phyloP scores from a whole-genome alignment of 2,113 vertebrate genomes.

The Puntigrus tetrazona region DNA sequence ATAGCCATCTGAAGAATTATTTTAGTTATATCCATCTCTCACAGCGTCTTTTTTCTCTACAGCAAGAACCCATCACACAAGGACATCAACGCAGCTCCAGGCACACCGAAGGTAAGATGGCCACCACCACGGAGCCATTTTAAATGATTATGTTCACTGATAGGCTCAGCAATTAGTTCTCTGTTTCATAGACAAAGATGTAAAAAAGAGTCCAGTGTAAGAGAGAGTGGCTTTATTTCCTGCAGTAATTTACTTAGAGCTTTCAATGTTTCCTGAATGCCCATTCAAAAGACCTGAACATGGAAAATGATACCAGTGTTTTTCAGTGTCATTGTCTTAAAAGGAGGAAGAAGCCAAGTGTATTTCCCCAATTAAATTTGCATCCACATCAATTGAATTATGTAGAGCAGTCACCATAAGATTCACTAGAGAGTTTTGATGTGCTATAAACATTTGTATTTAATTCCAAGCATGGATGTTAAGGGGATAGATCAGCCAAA shows the following conservation, averaged over 20 bases:
- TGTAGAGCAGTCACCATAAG: not conserved
- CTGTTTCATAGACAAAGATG: conserved; percentile 34
- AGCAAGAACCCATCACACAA: conserved; percentile 94
- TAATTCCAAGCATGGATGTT: not conserved
- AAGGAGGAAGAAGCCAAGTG: conserved; percentile 12
- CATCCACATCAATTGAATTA: conserved; percentile 23
- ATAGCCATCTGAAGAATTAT: too few relatives aligned
- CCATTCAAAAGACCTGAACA: conserved; percentile 38
- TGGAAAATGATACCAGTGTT: conserved; percentile 43
- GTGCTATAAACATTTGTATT: not conserved
- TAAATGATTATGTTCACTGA: conserved; percentile 35
- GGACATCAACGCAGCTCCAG: conserved; percentile 85
- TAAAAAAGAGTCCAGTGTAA: conserved; percentile 44
- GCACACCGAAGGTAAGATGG: conserved; percentile 94
- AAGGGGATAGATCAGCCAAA: not conserved
- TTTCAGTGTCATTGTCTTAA: conserved; percentile 41
- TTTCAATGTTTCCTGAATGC: conserved; percentile 48
- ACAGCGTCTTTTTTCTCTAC: conserved; percentile 50
- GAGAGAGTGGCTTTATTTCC: conserved; percentile 53
- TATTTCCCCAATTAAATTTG: conserved; percentile 19
- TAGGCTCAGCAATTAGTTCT: conserved; percentile 39
- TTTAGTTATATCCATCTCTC: not conserved
- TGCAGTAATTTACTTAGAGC: conserved; percentile 52
- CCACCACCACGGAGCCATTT: not conserved
- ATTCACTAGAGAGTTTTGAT: conserved; percentile 19